Evolutionary conservation across 2,113 vertebrate species (phyloP).

Genomic region (Beaufortia kweichowensis): DNA sequence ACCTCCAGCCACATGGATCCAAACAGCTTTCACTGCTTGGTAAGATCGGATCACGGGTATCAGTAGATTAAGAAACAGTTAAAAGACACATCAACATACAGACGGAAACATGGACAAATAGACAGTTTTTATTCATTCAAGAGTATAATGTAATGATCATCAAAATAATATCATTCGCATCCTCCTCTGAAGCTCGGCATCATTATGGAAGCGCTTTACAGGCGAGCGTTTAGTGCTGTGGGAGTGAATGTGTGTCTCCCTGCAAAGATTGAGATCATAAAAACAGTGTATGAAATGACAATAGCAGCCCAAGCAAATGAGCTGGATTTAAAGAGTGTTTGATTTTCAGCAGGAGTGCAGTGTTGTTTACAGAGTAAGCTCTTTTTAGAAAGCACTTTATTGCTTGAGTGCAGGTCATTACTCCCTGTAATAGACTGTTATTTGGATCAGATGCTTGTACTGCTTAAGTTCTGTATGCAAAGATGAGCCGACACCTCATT

Average conservation of each 20-base stretch:
- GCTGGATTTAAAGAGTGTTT: constrained; percentile 38
- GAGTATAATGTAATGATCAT: constrained; percentile 6
- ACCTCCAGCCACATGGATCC: constrained; percentile 80
- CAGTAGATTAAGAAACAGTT: background rate
- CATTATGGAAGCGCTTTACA: constrained; percentile 17
- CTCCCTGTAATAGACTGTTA: constrained; percentile 67
- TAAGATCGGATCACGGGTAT: constrained; percentile 70
- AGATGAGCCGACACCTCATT: background rate
- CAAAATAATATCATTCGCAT: background rate
- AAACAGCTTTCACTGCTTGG: constrained; percentile 89
- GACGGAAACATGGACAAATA: background rate
- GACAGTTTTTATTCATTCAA: too few relatives aligned
- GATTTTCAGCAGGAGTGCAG: constrained; percentile 13
- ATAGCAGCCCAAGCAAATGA: constrained; percentile 4
- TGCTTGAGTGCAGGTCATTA: constrained; percentile 69
- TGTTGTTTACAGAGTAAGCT: constrained; percentile 58
- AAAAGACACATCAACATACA: too few relatives aligned
- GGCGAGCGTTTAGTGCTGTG: background rate
- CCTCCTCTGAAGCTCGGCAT: background rate
- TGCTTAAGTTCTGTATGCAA: constrained; percentile 47
- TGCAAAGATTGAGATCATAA: constrained; percentile 26
- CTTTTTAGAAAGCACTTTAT: constrained; percentile 71
- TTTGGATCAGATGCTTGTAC: constrained; percentile 61
- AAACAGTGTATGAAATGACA: constrained; percentile 41
- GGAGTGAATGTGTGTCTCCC: background rate